Base-by-base conservation (phyloP, 2,113 vertebrate species). In the Chionodraco myersi region DNA sequence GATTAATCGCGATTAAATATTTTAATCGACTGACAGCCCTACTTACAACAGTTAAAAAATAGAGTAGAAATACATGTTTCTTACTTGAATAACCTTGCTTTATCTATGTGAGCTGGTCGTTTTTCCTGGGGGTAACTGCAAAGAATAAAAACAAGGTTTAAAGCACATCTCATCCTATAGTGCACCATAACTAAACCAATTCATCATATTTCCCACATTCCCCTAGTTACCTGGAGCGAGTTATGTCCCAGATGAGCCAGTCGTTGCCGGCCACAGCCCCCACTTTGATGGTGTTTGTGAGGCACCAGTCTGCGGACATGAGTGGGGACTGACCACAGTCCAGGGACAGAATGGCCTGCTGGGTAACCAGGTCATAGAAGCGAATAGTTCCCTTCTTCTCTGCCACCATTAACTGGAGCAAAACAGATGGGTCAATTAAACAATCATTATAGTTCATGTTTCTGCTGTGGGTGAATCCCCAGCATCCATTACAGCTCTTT, bases 161-260 rank as follows among this genome's bases (percentile, higher is more conserved):
- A 65, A 51, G 52, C 14, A 11, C 13, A 11, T 61, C 13, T 12
- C 21, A 18, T 15, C 1, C 5, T 13, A 16, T 6, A 41, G 2
- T 3, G 11, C 13, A 4, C 44, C 15, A 18, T 18, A 26, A 0
- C 5, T 23, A 34, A 18, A 53, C 12, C 45, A 70, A 52, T 3
- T 10, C 36, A 21, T 48, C 0, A 9, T 34, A 53, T 53, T 44
- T n/a, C 53, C 53, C 21, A 15, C 15, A 0, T 4, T 13, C 6
- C 45, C 44, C 14, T 5, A 6, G 9, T 90, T 93, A 99, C 98
- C 98, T 99, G 92, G 98, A 99, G 41, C 94, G 94, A 58, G 97
- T 95, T 73, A 98, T 97, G 86, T 99, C 97, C 98, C 98, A 99
- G 86, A 99, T 96, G 68, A 98, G 82, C 98, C 98, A 99, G 90